A percentile compares a stretch with the other conserved stretches of the same genome.
Evolutionary conservation across 2,888 invertebrate species (phyloP).

Genomic region (Hirtodrosophila duncani): DNA sequence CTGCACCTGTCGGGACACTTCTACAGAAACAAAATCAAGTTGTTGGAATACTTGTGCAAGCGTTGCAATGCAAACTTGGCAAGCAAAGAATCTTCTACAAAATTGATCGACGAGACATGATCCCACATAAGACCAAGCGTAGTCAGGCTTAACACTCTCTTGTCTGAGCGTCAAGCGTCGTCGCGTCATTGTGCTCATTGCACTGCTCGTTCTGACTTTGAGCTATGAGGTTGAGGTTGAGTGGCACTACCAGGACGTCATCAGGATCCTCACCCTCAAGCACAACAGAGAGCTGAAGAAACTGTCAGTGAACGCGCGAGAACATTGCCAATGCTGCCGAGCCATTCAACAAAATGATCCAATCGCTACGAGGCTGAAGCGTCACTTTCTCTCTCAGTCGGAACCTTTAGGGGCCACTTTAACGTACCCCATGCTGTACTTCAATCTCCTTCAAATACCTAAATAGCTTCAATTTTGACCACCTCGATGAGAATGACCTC

Average conservation of each 20-base stretch:
- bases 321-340: constrained; percentile 89
- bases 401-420: too few relatives aligned
- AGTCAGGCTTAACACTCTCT: constrained; percentile 94
- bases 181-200: constrained; percentile 96
- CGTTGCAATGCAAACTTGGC: constrained; percentile 99
- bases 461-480: too few relatives aligned
- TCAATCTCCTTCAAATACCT: too few relatives aligned
- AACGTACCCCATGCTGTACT: too few relatives aligned
- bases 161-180: constrained; percentile 94
- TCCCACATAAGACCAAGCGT: constrained; percentile 98
- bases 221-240: constrained; percentile 99
- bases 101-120: constrained; percentile 99
- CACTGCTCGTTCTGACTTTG: constrained; percentile 94
- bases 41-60: constrained; percentile 96
- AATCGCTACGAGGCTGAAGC: constrained; percentile 83
- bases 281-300: constrained; percentile 83
- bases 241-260: constrained; percentile 99
- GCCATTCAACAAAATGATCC: constrained; percentile 91
- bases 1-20: constrained; percentile 98
- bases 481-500: too few relatives aligned
- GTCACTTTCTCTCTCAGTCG: too few relatives aligned
- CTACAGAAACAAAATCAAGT: constrained; percentile 97
- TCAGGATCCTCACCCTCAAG: constrained; percentile 84
- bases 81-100: constrained; percentile 98
- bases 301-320: constrained; percentile 88